Evolutionary conservation across 92 coral and sea anemone genomes (phyloP).

Genomic region (Galaxea fascicularis): DNA sequence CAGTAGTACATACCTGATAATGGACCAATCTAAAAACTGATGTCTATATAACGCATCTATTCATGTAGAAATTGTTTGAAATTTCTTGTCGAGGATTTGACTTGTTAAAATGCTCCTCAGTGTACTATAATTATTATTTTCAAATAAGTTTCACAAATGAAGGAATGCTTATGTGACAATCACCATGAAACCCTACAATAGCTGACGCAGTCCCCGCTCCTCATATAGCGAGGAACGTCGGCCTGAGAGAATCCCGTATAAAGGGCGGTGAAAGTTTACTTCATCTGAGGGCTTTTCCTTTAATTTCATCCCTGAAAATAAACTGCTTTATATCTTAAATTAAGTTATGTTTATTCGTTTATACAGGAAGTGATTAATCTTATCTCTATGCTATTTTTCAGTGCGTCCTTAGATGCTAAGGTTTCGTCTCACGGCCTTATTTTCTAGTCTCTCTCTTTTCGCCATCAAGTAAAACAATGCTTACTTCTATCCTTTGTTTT

Average conservation of each 20-base stretch:
- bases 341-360: neutral
- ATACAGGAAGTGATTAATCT: neutral
- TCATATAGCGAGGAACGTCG: neutral
- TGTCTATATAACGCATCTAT: neutral
- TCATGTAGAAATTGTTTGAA: neutral
- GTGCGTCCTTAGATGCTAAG: neutral
- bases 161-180: neutral
- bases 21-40: neutral
- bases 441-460: neutral
- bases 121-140: no score
- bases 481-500: neutral
- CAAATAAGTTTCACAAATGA: neutral
- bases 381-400: neutral
- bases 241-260: neutral
- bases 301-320: neutral
- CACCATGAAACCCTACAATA: neutral
- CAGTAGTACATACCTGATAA: neutral
- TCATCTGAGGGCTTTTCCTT: neutral
- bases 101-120: no score
- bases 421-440: no score
- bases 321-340: neutral
- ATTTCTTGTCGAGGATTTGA: neutral
- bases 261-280: neutral
- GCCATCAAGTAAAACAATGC: neutral
- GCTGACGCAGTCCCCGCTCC: neutral